Evolutionary conservation across 2,888 invertebrate species (phyloP).

Genomic region (Metalampra italica): DNA sequence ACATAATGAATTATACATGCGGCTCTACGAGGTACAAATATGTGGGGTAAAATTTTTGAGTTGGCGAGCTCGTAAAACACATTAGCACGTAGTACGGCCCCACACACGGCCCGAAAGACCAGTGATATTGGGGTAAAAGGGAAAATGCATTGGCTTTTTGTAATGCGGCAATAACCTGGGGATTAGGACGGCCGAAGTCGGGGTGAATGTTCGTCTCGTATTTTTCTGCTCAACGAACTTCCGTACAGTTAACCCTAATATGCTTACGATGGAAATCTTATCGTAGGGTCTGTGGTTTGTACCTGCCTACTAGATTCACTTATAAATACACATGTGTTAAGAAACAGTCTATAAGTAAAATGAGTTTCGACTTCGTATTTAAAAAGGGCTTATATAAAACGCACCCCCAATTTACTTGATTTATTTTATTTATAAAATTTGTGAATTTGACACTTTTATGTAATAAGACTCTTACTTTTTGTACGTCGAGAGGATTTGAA

Average conservation of each 20-base stretch:
- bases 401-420: too few species aligned
- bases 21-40: constrained; percentile 32
- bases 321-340: too few species aligned
- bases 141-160: constrained; percentile 72
- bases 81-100: constrained; percentile 67
- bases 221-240: constrained; percentile 42
- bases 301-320: neutral
- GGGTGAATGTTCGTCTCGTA: constrained; percentile 33
- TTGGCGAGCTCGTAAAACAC: constrained; percentile 58
- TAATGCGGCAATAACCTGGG: constrained; percentile 66
- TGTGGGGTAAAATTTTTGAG: constrained; percentile 44
- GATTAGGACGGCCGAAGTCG: constrained; percentile 46
- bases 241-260: constrained; percentile 34
- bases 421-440: too few species aligned
- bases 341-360: too few species aligned
- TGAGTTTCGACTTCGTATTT: too few species aligned
- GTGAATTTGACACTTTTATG: too few species aligned
- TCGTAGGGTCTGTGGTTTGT: neutral
- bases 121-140: constrained; percentile 55
- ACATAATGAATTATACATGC: constrained; percentile 28
- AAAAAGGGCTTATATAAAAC: too few species aligned
- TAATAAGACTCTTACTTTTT: too few species aligned
- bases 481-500: too few species aligned
- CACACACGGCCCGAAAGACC: constrained; percentile 31
- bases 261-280: constrained; percentile 40